phyloP scores from a whole-genome alignment of 2,113 vertebrate genomes.

The Leptocoma aspasia region DNA sequence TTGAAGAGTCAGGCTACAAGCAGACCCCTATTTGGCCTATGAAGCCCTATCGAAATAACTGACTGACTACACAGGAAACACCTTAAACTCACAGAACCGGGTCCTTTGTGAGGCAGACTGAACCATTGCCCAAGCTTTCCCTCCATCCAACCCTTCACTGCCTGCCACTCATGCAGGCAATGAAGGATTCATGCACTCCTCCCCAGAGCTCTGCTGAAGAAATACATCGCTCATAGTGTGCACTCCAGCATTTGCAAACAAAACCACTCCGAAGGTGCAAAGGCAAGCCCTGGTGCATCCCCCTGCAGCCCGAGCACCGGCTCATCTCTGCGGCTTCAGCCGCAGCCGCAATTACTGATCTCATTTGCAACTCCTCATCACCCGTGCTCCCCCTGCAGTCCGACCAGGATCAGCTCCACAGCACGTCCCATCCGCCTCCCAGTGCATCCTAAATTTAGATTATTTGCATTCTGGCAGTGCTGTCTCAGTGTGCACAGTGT shows the following conservation, averaged over 20 bases:
- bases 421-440: background rate
- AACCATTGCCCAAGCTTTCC: background rate
- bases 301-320: background rate
- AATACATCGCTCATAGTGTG: accelerated
- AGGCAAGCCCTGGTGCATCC: background rate
- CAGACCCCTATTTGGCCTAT: background rate
- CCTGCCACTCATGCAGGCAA: too few species aligned
- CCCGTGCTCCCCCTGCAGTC: constrained; percentile 6
- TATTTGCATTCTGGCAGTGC: background rate
- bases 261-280: background rate
- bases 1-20: background rate
- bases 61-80: background rate
- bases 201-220: background rate
- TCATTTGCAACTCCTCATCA: background rate
- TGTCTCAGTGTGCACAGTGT: background rate
- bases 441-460: background rate
- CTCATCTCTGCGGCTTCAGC: background rate
- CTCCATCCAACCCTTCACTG: accelerated
- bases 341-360: background rate
- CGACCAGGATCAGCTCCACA: background rate
- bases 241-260: background rate
- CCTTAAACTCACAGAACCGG: accelerated
- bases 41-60: accelerated
- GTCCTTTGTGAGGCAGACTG: background rate
- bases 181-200: too few species aligned